These are phyloP conservation scores for Anarhynchus alexandrinus DNA, from an alignment of 2,113 vertebrate species.

Conservation along the genomic window DNA sequence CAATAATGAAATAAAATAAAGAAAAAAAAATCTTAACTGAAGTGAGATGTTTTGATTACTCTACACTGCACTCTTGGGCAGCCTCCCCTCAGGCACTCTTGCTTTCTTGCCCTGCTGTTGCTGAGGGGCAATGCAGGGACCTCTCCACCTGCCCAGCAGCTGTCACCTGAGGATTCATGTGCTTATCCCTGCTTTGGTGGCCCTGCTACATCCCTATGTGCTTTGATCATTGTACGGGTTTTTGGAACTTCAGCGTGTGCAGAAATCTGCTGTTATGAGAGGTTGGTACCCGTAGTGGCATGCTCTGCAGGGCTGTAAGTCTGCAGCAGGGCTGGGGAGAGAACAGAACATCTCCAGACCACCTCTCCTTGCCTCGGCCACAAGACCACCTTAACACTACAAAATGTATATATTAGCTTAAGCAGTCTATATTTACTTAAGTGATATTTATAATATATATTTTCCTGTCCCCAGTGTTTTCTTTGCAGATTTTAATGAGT, in stretches of 20 bases:
- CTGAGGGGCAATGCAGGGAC: rapidly evolving
- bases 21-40: neutral
- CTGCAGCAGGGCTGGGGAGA: neutral
- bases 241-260: rapidly evolving
- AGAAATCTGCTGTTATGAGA: neutral
- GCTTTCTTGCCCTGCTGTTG: neutral
- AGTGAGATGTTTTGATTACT: neutral
- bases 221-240: neutral
- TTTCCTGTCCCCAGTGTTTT: neutral
- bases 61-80: neutral
- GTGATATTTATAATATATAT: neutral
- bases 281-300: rapidly evolving
- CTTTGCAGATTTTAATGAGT: neutral
- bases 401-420: neutral
- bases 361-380: neutral
- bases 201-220: rapidly evolving
- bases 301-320: neutral
- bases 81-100: rapidly evolving
- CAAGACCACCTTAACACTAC: neutral
- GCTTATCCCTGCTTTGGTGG: neutral
- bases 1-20: neutral
- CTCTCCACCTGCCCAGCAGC: neutral
- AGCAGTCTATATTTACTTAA: neutral
- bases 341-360: neutral
- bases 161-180: neutral